Percentiles rank a stretch among this genome's conserved stretches.
These are phyloP conservation scores for Drosophila sturtevanti DNA, from an alignment of 1,140 invertebrate genomes.

Conservation along the genomic window DNA sequence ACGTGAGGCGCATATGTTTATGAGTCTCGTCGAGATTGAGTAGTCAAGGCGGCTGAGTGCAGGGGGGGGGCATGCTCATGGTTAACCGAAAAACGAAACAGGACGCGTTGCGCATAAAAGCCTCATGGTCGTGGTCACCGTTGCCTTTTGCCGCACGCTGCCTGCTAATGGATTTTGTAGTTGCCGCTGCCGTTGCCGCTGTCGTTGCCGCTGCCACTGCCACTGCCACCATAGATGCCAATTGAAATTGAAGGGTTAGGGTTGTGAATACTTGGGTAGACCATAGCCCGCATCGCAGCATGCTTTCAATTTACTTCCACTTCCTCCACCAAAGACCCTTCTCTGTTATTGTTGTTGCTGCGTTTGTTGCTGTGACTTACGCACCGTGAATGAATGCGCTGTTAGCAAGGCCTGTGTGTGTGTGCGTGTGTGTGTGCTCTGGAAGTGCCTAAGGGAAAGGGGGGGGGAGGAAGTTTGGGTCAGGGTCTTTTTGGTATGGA, in stretches of 20 bases:
- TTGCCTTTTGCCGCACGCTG: conserved; percentile 65
- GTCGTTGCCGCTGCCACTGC: conserved; percentile 52
- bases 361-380: conserved; percentile 69
- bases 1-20: conserved; percentile 82
- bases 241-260: conserved; percentile 62
- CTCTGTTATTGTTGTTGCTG: conserved; percentile 40
- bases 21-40: conserved; percentile 79
- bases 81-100: conserved; percentile 79
- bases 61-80: conserved; percentile 75
- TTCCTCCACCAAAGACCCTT: conserved; percentile 46
- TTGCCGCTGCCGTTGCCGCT: conserved; percentile 39
- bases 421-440: too few species aligned
- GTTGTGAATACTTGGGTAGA: conserved; percentile 45
- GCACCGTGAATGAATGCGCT: conserved; percentile 76
- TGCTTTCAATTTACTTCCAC: conserved; percentile 79
- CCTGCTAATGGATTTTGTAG: conserved; percentile 77
- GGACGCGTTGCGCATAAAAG: conserved; percentile 80
- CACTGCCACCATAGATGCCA: conserved; percentile 30
- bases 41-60: conserved; percentile 35
- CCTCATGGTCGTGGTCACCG: conserved; percentile 52
- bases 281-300: conserved; percentile 59
- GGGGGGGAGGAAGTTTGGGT: conserved; percentile 1
- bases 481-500: conserved; percentile 2
- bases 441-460: neutral
- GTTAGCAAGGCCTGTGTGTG: conserved; percentile 23